phyloP scores from a whole-genome alignment of 1,140 invertebrate genomes.

The Euborellia annulipes region DNA sequence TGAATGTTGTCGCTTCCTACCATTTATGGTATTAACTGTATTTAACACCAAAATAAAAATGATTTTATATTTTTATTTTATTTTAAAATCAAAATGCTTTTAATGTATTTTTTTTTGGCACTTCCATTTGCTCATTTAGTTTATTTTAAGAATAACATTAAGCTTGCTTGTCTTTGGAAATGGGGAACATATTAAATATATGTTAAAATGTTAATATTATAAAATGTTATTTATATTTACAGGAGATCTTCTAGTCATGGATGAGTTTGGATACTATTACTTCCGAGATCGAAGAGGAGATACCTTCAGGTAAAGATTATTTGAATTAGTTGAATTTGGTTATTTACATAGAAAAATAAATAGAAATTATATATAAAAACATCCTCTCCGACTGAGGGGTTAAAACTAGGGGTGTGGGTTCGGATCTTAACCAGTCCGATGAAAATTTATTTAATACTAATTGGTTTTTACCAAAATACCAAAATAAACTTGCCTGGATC shows the following conservation, averaged over 20 bases:
- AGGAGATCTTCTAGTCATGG: conserved; percentile 83
- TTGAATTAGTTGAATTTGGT: too few relatives aligned
- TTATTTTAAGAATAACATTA: neutral
- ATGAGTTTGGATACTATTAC: conserved; percentile 84
- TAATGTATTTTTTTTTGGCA: neutral
- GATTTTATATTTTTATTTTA: too few relatives aligned
- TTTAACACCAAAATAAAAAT: too few relatives aligned
- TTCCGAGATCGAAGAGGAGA: conserved; percentile 93
- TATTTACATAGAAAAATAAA: neutral
- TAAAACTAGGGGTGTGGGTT: too few relatives aligned
- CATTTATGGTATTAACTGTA: too few relatives aligned
- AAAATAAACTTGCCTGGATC: too few relatives aligned
- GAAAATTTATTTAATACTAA: too few relatives aligned
- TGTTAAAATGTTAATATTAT: neutral
- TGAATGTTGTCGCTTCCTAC: too few relatives aligned
- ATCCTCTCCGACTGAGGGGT: too few relatives aligned
- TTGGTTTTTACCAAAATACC: too few relatives aligned
- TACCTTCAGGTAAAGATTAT: conserved; percentile 55
- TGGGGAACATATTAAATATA: neutral
- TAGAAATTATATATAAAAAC: too few relatives aligned
- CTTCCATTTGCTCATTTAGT: neutral
- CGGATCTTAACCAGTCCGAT: too few relatives aligned
- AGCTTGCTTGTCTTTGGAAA: neutral
- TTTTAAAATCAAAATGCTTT: neutral
- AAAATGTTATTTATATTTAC: conserved; percentile 17